phyloP scores from a whole-genome alignment of 2,113 vertebrate species.

The Ursus arctos region DNA sequence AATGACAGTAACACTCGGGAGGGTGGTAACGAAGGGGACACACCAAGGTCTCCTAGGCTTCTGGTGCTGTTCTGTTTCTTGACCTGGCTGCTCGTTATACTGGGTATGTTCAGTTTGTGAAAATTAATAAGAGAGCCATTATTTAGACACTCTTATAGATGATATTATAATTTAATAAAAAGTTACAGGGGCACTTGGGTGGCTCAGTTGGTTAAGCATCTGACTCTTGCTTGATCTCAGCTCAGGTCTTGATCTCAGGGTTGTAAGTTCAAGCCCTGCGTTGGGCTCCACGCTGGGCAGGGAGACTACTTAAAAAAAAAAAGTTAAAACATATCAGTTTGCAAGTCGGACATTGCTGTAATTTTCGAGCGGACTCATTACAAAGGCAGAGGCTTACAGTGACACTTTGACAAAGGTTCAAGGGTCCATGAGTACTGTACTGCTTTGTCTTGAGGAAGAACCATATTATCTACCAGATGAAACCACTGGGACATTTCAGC shows the following conservation, averaged over 20 bases:
- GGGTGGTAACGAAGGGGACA: no score
- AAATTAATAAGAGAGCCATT: background rate
- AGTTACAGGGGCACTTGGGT: background rate
- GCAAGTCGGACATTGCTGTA: background rate
- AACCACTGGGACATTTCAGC: background rate
- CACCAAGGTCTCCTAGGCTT: background rate
- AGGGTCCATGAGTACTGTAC: background rate
- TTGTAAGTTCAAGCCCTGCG: no score
- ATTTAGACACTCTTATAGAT: background rate
- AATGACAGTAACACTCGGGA: background rate
- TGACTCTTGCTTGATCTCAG: no score
- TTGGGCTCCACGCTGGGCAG: no score
- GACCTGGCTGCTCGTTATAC: background rate
- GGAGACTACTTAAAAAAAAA: background rate
- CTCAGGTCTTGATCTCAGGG: no score
- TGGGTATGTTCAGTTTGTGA: slow-evolving; percentile 12
- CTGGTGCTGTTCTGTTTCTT: background rate
- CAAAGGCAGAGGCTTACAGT: background rate
- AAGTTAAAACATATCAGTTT: background rate
- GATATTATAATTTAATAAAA: background rate
- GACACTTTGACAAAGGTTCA: background rate
- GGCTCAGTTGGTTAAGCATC: no score
- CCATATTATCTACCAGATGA: background rate
- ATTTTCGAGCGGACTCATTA: background rate
- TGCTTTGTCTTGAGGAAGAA: background rate